Base-by-base conservation (phyloP, 2,888 invertebrate genomes). In the Polia nebulosa region DNA sequence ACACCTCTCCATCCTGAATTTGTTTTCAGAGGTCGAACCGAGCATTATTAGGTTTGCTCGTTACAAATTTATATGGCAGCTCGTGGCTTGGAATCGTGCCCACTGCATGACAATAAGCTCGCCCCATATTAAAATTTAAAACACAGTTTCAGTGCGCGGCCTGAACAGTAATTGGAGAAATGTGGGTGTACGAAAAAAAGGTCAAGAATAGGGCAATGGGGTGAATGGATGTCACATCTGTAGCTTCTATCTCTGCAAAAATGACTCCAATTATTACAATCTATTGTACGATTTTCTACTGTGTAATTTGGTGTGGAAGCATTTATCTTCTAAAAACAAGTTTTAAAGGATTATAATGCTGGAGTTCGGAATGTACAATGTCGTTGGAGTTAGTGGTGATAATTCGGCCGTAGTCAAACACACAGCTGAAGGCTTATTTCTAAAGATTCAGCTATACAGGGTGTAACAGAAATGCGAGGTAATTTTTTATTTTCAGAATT, bases 71-170 rank as follows among this genome's bases (percentile, higher is more conserved):
- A 49, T 49, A 72, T 22, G 74, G 9, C 52, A 44, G 53, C 34
- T 44, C 44, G 32, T 45, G 32, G 22, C 55, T 49, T 73, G 53
- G 25, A 55, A 49, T 7, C 7, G 47, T 55, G 74, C 53, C 29
- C 29, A 20, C 47, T 58, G 73, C 66, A 72, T 73, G 47, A 72
- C 58, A 73, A 72, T 72, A 65, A 66, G 74, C 58, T 59, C 53
- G 20, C 4, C 27, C 20, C 15, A 32, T 65, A 49, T 73, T 72
- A 59, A 73, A 59, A 66, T 39, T 66, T 66, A 55, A 73, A 73
- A 59, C 13, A 71, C 29, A 32, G n/a, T 44, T 59, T 65, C 11
- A 25, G 29, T 20, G 27, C 36, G 25, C n/a, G 39, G 17, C 11
- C n/a, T 29, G 29, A 13, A 51, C 8, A 44, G 41, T 72, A 51